Base-by-base conservation (phyloP, 2,797 vertebrate species). In the Balearica regulorum region DNA sequence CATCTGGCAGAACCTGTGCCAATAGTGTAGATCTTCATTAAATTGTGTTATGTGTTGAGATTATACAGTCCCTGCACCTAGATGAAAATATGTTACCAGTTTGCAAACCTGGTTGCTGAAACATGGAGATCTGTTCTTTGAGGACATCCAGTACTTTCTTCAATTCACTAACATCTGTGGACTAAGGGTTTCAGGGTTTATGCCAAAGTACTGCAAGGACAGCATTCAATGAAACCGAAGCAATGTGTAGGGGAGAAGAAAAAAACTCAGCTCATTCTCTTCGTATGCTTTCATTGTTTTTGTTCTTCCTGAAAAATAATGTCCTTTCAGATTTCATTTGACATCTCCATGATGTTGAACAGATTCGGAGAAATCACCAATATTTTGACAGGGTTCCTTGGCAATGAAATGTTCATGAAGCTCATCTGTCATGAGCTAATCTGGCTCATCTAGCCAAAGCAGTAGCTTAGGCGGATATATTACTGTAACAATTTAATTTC, bases 321-420 rank as follows among this genome's bases (percentile, higher is more conserved):
- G 96, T 97, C 96, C 96, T 97, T 96, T 97, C 95, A 97, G 92
- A 96, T 97, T 96, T 97, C 96, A 0, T 96, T 97, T 97, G 96
- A 97, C 97, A 97, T 97, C 95, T 97, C 97, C 96, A 96, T 97
- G 97, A 97, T 97, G 97, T 97, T 96, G 97, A 97, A 97, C 97
- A 97, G 97, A 97, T 96, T 97, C 95, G 79, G 87, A 96, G 96
- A 97, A 97, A 97, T 97, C 96, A 97, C 97, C 97, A 97, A 97
- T 97, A 97, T 97, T 97, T 97, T 97, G 97, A 97, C 97, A 97
- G 93, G 95, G 96, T 97, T 97, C 94, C 95, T 97, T 97, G 97
- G 97, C 97, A 97, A 97, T 97, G 96, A 97, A 97, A 96, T 83
- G 95, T 97, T 97, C 97, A 96, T 96, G 96, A 97, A 97, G 94